Percentiles rank a stretch among this genome's conserved stretches.
Conservation (phyloP, 2,797 vertebrate species). For the Scyliorhinus canicula region DNA sequence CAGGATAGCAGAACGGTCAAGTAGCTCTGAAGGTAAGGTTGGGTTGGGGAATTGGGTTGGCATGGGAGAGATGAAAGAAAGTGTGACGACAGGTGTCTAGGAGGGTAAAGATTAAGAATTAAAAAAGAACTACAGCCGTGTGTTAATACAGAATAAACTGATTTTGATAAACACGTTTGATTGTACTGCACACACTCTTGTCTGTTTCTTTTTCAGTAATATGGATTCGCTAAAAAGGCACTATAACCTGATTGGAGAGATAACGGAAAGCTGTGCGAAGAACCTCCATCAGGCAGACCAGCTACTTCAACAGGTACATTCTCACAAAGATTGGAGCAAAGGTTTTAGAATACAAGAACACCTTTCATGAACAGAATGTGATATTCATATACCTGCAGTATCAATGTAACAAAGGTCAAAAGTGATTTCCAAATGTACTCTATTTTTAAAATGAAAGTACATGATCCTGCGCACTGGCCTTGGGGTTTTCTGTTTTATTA, state of each 20-base stretch:
- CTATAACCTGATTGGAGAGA: background rate
- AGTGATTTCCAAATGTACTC: background rate
- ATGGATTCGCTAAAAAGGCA: background rate
- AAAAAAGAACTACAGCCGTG: background rate
- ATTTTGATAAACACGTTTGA: background rate
- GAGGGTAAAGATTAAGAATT: background rate
- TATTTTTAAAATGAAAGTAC: background rate
- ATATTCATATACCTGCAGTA: background rate
- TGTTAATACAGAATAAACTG: background rate
- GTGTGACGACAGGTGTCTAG: background rate
- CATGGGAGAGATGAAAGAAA: background rate
- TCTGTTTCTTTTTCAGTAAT: background rate
- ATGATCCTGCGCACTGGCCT: too few species aligned
- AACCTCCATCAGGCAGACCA: background rate
- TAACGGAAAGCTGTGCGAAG: background rate
- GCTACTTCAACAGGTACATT: background rate
- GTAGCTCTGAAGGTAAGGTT: too few species aligned
- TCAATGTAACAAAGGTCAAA: background rate
- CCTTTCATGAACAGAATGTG: background rate
- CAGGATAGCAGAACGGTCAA: too few species aligned
- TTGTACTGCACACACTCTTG: background rate
- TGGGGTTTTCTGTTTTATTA: background rate
- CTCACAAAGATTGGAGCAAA: too few species aligned
- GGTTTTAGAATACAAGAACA: background rate
- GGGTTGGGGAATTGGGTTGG: too few species aligned